phyloP scores from a whole-genome alignment of 2,797 vertebrate species.

The Otolemur crassicaudatus region DNA sequence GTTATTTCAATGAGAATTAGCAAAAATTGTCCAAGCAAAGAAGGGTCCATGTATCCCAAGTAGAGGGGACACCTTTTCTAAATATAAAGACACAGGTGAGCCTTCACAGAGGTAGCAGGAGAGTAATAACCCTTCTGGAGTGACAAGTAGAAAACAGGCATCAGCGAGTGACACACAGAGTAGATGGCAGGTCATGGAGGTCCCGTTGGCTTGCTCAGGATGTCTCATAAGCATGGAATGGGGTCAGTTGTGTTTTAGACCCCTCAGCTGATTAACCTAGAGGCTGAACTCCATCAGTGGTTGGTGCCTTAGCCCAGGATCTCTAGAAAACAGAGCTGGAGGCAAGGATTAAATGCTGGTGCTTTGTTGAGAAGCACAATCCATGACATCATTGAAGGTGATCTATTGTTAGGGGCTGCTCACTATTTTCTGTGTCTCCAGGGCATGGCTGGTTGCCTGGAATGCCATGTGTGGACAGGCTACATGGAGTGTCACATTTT shows the following conservation, averaged over 20 bases:
- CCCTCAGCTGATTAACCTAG: background rate
- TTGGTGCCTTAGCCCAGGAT: background rate
- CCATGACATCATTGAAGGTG: background rate
- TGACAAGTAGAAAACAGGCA: background rate
- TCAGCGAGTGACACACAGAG: background rate
- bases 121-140: background rate
- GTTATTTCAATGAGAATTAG: background rate
- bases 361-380: background rate
- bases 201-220: background rate
- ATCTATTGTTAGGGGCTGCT: background rate
- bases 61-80: background rate
- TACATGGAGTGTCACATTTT: background rate
- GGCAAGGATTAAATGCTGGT: background rate
- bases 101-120: background rate
- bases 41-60: background rate
- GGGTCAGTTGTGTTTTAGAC: background rate
- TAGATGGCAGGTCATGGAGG: background rate
- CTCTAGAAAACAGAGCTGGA: background rate
- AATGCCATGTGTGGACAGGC: background rate
- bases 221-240: background rate
- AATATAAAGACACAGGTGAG: background rate
- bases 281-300: background rate
- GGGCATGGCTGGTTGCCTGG: background rate
- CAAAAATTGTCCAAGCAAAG: constrained; percentile 1
- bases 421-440: background rate